Evolutionary conservation across 2,113 vertebrate species (phyloP), one percentile per base, ranked within the genome.

Genomic region (Centropristis striata): DNA sequence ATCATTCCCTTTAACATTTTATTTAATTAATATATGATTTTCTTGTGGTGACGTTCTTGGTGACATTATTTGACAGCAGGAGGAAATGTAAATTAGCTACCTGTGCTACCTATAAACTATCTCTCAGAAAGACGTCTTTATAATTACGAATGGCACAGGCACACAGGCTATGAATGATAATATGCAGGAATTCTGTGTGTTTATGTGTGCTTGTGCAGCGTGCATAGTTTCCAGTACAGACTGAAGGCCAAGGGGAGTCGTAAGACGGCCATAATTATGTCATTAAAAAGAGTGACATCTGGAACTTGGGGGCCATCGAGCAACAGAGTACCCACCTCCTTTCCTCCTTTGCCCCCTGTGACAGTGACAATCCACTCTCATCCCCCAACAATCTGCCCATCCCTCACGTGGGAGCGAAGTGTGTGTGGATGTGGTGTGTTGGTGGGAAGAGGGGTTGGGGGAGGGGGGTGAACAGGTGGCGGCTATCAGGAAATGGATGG

Each of bases 401-500:
- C 82, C 82, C 84, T 90, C 86, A 87, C 28, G 20, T 13, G 6
- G 69, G 66, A 69, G 57, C 9, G 10, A 60, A 10, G 44, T 66
- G 75, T 67, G 53, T 50, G 2, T 15, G 32, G 60, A 41, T 49
- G 61, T 9, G 57, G n/a, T 5, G 23, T 42, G 46, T 25, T 7
- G 70, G 44, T 20, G n/a, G 41, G 16, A 18, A n/a, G 18, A 32
- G n/a, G 8, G 59, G 21, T 32, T 47, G 59, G 69, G 53, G 37
- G 20, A 57, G 65, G 50, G 47, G 57, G 47, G 58, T 78, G 91
- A 94, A 94, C 95, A 95, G 94, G 94, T 95, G 95, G 94, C 89
- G 57, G 79, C 88, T 90, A 92, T 92, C 91, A 92, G 88, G 86
- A 92, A 93, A 88, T 90, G 83, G 87, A 92, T 90, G 76, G 88